phyloP scores from a whole-genome alignment of 1,140 invertebrate genomes.

The Lineus longissimus region DNA sequence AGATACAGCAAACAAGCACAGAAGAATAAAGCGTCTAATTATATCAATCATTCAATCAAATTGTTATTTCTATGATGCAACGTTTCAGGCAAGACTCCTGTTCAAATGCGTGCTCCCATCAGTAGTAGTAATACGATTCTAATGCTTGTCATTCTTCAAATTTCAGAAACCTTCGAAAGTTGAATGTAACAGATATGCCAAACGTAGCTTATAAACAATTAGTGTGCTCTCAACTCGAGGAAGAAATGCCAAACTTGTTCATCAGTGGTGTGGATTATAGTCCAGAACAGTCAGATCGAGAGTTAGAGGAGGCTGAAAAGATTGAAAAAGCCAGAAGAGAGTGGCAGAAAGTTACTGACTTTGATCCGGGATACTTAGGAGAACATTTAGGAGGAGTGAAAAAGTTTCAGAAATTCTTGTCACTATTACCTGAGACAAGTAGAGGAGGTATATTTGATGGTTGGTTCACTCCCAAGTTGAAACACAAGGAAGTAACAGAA shows the following conservation, averaged over 20 bases:
- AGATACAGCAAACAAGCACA: too few species aligned
- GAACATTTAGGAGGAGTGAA: too few species aligned
- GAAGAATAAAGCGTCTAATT: too few species aligned
- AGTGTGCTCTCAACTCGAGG: conserved; percentile 46
- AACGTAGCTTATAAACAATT: conserved; percentile 41
- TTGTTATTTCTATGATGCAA: too few species aligned
- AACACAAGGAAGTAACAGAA: too few species aligned
- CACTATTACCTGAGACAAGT: conserved; percentile 14
- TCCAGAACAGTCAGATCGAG: neutral
- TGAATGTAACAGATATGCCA: conserved; percentile 45
- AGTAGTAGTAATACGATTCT: too few species aligned
- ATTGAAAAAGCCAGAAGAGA: neutral
- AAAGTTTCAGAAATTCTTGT: conserved; percentile 21
- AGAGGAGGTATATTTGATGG: neutral
- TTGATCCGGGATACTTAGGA: conserved; percentile 14
- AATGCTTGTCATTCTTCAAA: conserved; percentile 5
- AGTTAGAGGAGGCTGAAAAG: neutral
- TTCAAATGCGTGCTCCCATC: too few species aligned
- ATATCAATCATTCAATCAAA: too few species aligned
- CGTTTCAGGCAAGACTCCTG: too few species aligned
- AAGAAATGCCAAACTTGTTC: conserved; percentile 43
- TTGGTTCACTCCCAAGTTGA: too few species aligned
- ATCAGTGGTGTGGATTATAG: conserved; percentile 46
- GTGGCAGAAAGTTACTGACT: conserved; percentile 23
- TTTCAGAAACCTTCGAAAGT: conserved; percentile 42